phyloP scores from a whole-genome alignment of 2,797 vertebrate species.

The Novumbra hubbsi region DNA sequence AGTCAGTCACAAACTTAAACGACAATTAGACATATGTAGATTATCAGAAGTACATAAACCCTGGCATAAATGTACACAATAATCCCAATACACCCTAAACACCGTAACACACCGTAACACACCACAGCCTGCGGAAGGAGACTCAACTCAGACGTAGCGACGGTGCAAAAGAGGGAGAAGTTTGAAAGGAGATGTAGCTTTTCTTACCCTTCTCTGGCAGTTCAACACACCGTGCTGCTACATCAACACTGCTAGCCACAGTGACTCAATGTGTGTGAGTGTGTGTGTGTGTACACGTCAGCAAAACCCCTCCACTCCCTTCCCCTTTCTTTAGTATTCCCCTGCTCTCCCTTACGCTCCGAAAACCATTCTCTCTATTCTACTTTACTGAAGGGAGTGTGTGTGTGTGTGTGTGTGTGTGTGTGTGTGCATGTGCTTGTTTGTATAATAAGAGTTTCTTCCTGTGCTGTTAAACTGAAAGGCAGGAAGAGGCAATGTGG shows the following conservation, averaged over 20 bases:
- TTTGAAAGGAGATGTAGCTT: background rate
- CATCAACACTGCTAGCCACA: conserved; percentile 1
- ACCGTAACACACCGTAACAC: background rate
- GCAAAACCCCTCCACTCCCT: background rate
- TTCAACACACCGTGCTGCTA: conserved; percentile 16
- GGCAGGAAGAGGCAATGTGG: conserved; percentile 49
- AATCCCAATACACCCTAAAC: background rate
- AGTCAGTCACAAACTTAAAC: background rate
- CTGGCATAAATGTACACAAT: background rate
- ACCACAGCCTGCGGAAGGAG: conserved; percentile 19
- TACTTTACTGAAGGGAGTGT: background rate
- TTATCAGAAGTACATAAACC: background rate
- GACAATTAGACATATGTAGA: background rate
- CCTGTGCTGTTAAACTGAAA: conserved; percentile 54
- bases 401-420: conserved; percentile 28
- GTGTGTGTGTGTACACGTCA: conserved; percentile 22
- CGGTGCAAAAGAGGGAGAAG: background rate
- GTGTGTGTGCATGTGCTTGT: conserved; percentile 22
- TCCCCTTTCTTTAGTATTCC: background rate
- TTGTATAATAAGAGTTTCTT: conserved; percentile 42
- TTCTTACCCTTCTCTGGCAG: conserved; percentile 49
- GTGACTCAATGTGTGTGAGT: conserved; percentile 27
- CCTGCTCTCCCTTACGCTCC: background rate
- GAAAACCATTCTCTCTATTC: background rate
- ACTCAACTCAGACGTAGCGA: background rate